Evolutionary conservation across 2,797 vertebrate genomes (phyloP).

Genomic region (Propithecus perrieri): DNA sequence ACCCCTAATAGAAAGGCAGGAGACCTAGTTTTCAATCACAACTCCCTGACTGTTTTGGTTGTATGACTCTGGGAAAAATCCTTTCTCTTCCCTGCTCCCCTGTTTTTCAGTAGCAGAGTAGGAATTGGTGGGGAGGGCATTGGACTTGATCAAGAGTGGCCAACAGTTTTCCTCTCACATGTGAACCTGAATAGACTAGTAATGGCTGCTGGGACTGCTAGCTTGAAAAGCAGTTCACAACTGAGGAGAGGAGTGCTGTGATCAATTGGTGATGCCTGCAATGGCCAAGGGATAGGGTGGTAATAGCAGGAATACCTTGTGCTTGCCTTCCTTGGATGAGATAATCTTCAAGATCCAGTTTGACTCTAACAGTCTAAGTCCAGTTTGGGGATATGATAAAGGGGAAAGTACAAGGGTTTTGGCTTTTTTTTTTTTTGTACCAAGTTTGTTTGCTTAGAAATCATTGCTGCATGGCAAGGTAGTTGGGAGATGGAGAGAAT

Average conservation of each 20-base stretch:
- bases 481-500: background rate
- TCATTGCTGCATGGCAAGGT: background rate
- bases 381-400: background rate
- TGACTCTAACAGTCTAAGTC: background rate
- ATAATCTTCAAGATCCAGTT: background rate
- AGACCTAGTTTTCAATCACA: background rate
- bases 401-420: background rate
- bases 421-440: background rate
- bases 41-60: background rate
- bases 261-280: background rate
- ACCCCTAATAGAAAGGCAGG: background rate
- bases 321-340: background rate
- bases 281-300: background rate
- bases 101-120: background rate
- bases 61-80: background rate
- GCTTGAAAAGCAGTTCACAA: background rate
- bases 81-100: background rate
- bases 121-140: background rate
- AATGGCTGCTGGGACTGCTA: background rate
- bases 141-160: background rate
- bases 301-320: background rate
- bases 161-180: background rate
- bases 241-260: background rate
- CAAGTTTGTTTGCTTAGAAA: background rate
- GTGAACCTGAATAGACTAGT: background rate